Evolutionary conservation across 2,113 vertebrate species (phyloP).

Genomic region (Poecile atricapillus): DNA sequence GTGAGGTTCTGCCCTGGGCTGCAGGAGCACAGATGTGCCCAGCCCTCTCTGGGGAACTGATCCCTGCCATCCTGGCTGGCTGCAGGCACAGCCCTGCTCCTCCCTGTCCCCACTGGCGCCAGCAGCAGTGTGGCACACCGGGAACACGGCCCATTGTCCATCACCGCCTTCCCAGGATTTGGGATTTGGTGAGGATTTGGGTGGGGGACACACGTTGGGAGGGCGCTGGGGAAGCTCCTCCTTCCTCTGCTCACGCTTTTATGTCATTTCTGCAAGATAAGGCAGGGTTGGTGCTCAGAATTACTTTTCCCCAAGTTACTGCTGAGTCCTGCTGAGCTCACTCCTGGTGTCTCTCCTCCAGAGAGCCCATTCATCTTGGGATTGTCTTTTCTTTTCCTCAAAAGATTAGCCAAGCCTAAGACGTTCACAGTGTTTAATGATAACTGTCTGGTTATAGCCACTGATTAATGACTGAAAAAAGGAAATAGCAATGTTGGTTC

Average conservation of each 20-base stretch:
- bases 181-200: neutral
- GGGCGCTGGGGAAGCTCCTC: neutral
- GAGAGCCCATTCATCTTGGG: neutral
- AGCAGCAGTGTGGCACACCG: neutral
- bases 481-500: neutral
- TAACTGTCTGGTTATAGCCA: neutral
- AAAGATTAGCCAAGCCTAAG: neutral
- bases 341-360: neutral
- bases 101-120: neutral
- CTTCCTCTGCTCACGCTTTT: fast-evolving
- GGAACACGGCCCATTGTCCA: neutral
- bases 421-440: neutral
- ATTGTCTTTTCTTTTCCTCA: neutral
- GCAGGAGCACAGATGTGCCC: neutral
- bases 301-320: neutral
- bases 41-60: neutral
- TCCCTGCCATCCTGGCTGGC: too few relatives aligned
- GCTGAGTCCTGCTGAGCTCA: neutral
- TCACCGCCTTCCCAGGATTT: fast-evolving
- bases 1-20: neutral
- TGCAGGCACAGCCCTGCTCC: neutral
- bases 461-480: neutral
- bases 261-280: neutral
- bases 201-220: fast-evolving
- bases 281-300: neutral